Percentiles rank a stretch among this genome's conserved stretches.
phyloP scores from a whole-genome alignment of 2,888 invertebrate genomes.

The Flexamia atlantica region DNA sequence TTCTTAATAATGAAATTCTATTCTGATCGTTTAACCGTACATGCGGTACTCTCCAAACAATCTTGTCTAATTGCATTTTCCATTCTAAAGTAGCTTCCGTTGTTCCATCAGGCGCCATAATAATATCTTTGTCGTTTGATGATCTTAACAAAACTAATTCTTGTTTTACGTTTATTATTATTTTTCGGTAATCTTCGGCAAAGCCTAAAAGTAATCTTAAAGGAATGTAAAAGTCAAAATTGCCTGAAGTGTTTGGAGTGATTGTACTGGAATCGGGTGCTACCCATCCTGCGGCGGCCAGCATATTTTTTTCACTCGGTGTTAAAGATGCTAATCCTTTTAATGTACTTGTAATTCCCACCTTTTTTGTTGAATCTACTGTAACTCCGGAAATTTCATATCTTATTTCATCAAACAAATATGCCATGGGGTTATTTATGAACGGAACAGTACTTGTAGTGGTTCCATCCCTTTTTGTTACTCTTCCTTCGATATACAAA shows the following conservation, averaged over 20 bases:
- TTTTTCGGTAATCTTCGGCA: slow-evolving; percentile 73
- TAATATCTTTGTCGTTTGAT: slow-evolving; percentile 70
- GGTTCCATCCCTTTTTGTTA: slow-evolving; percentile 50
- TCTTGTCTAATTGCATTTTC: slow-evolving; percentile 66
- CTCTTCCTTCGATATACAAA: slow-evolving; percentile 64
- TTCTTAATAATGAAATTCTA: slow-evolving; percentile 68
- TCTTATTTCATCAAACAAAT: slow-evolving; percentile 63
- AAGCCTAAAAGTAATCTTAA: slow-evolving; percentile 72
- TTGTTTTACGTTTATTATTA: slow-evolving; percentile 73
- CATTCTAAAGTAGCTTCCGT: slow-evolving; percentile 54
- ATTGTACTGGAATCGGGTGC: slow-evolving; percentile 3
- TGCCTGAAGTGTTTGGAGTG: slow-evolving; percentile 65
- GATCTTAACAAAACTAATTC: slow-evolving; percentile 72
- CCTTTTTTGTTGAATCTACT: slow-evolving; percentile 57
- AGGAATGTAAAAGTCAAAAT: slow-evolving; percentile 71
- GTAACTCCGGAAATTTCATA: slow-evolving; percentile 62
- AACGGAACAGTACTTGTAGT: slow-evolving; percentile 39
- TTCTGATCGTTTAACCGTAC: slow-evolving; percentile 69
- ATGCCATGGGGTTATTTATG: slow-evolving; percentile 61
- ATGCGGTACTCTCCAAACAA: slow-evolving; percentile 69
- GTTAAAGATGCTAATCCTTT: slow-evolving; percentile 53
- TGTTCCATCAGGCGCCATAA: slow-evolving; percentile 62
- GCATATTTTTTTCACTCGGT: slow-evolving; percentile 21
- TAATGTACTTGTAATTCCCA: slow-evolving; percentile 61
- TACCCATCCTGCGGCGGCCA: slow-evolving; percentile 18